Percentiles rank a stretch among this genome's conserved stretches.
Evolutionary conservation across 2,113 vertebrate genomes (phyloP).

Genomic region (Haemorhous mexicanus): DNA sequence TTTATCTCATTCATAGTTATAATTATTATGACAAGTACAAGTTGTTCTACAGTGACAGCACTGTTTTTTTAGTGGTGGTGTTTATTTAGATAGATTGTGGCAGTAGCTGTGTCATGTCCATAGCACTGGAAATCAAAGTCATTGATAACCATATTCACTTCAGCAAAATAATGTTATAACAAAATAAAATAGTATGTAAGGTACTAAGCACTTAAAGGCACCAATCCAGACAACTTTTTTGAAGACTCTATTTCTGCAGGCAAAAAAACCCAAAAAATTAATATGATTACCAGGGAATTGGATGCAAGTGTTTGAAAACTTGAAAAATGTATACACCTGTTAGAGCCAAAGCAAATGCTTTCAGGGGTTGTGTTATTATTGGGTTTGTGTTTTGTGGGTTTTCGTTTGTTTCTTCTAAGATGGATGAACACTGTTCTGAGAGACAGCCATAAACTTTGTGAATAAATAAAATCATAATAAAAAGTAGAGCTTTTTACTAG

Average conservation of each 20-base stretch:
- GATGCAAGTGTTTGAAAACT: not conserved
- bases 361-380: not conserved
- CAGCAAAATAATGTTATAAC: not conserved
- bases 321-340: not conserved
- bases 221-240: not conserved
- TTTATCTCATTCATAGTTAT: conserved; percentile 27
- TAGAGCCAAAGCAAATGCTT: not conserved
- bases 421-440: not conserved
- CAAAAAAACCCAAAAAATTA: not conserved
- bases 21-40: conserved; percentile 48
- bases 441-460: not conserved
- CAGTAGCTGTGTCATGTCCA: not conserved
- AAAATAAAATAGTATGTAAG: not conserved
- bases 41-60: not conserved
- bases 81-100: not conserved
- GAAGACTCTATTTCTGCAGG: not conserved
- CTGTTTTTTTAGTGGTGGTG: not conserved
- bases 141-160: not conserved
- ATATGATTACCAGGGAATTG: not conserved
- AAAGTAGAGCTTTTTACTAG: not conserved
- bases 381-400: not conserved
- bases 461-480: not conserved
- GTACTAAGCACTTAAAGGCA: not conserved
- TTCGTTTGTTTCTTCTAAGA: not conserved
- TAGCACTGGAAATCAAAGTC: not conserved